Base-by-base conservation (phyloP, 2,797 vertebrate genomes). In the Lepilemur ruficaudatus region DNA sequence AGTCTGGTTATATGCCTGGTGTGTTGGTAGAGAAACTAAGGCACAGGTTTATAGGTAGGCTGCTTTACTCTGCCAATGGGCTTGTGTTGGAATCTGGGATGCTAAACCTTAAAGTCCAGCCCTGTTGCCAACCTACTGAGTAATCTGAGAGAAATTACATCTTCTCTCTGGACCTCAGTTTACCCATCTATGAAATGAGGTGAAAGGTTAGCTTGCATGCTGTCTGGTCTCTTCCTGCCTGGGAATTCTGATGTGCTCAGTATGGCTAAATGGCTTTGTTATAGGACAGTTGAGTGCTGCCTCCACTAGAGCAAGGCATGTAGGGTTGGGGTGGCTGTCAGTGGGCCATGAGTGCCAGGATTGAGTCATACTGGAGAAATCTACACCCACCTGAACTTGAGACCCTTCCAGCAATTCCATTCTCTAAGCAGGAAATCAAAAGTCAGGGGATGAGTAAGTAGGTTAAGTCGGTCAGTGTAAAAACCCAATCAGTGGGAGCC, bases 41-140 rank as follows among this genome's bases (percentile, higher is more conserved):
- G 61, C 80, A 15, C 23, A 43, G 59, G 23, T 52, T 46, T 92
- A 7, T 82, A 32, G 48, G 55, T 70, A 81, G 15, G 69, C 50
- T 67, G 12, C 59, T 85, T 15, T 91, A 82, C 28, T 87, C 46
- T 67, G 22, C 61, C 14, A 32, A 4, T 55, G 35, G 30, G 35
- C 75, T 84, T 32, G 43, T 57, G 9, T 90, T 95, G 30, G 78
- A 79, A 87, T 75, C 52, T 85, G 90, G 72, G 43, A 91, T 88
- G 80, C 10, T 41, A 73, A n/a, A 32, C 23, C 55, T 32, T 72
- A 32, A 78, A 41, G 30, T 72, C 52, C 6, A 25, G n/a, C 22
- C 90, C 35, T 84, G 22, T 52, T 65, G 13, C 48, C 72, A 91
- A 4, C 35, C 76, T 80, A 12, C 67, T 55, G 82, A 79, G 23